Base-by-base conservation (phyloP, 2,797 vertebrate genomes). In the Ptychadena robeensis region DNA sequence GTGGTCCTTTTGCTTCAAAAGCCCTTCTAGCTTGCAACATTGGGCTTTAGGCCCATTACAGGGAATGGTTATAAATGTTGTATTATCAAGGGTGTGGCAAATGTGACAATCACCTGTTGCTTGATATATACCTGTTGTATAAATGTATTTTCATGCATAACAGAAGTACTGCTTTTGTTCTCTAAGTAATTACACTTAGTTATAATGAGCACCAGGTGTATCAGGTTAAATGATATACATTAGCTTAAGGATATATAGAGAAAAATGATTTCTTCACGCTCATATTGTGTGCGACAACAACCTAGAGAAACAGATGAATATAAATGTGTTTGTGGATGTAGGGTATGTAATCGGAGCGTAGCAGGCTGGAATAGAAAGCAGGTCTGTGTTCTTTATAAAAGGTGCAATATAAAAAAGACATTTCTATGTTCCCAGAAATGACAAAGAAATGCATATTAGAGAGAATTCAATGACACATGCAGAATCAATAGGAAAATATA, bases 201-300 rank as follows among this genome's bases (percentile, higher is more conserved):
- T 48, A 48, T 48, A 14, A 48, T 18, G 40, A 48, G 40, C 4
- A 57, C 18, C 44, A 73, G 71, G 57, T 73, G 71, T 34, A 25
- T 25, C 14, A 57, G 30, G 71, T 14, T 32, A 31, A 73, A 7
- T n/a, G n/a, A 73, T 73, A 73, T 73, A n/a, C 22, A 57, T 61
- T 25, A 59, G 31, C 53, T 15, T 73, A 35, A 61, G 53, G 53
- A 59, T 9, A 61, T 25, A n/a, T 34, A 15, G 25, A 31, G 63
- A 48, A 73, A 79, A 73, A 73, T 70, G 9, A 64, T 31, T 64
- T 72, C 25, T 35, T 44, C 31, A 63, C 64, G 27, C n/a, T 72
- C 0, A 6, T 63, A 15, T 48, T 66, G 27, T 66, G 63, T 67
- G 38, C 22, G 25, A 12, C 28, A 48, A 77, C 31, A 48, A 48